A percentile compares a stretch with the other conserved stretches of the same genome.
These are phyloP conservation scores for Phengaris alcon DNA, from an alignment of 2,888 invertebrate genomes.

Conservation along the genomic window DNA sequence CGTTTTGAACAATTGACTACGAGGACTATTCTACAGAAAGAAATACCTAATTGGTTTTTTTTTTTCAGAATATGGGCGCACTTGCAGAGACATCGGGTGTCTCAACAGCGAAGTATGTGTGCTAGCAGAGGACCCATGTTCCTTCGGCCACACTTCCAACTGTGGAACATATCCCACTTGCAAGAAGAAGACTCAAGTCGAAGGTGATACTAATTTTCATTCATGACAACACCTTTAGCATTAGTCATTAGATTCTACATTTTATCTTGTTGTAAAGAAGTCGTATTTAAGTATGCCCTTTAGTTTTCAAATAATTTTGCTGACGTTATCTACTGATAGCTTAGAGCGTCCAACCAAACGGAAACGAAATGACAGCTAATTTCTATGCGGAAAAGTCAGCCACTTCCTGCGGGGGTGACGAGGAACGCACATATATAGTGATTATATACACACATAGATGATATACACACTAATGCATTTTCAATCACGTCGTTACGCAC, in stretches of 20 bases:
- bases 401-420: too few species aligned
- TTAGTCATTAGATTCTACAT: too few species aligned
- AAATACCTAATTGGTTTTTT: constrained; percentile 24
- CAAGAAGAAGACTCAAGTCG: constrained; percentile 77
- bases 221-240: background rate
- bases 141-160: constrained; percentile 75
- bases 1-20: too few species aligned
- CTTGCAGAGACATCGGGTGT: constrained; percentile 89
- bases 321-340: background rate
- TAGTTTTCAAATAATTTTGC: too few species aligned
- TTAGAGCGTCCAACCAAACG: too few species aligned
- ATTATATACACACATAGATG: too few species aligned
- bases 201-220: constrained; percentile 50
- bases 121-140: constrained; percentile 85
- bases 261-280: too few species aligned
- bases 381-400: background rate
- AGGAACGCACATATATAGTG: too few species aligned
- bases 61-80: constrained; percentile 86
- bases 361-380: background rate
- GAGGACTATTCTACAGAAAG: background rate
- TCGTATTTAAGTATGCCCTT: too few species aligned
- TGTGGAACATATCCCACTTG: constrained; percentile 86
- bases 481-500: too few species aligned
- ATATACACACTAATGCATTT: too few species aligned
- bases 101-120: constrained; percentile 85